A percentile compares a stretch with the other conserved stretches of the same genome.
Evolutionary conservation across 2,113 vertebrate species (phyloP).

Genomic region (Xiphophorus maculatus): DNA sequence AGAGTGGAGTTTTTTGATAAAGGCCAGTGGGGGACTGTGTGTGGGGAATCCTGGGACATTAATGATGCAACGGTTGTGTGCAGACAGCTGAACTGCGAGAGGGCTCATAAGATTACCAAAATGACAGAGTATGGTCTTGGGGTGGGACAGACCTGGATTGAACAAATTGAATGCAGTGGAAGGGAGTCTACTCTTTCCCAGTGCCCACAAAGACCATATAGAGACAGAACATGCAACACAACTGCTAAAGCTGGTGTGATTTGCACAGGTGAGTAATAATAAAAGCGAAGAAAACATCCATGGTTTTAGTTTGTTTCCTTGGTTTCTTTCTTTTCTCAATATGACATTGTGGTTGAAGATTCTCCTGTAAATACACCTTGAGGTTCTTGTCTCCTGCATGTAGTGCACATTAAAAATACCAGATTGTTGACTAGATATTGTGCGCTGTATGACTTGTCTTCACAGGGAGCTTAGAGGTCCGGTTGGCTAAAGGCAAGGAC

Average conservation of each 20-base stretch:
- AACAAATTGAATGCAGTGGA: constrained; percentile 62
- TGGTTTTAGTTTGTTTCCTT: not conserved
- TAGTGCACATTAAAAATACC: not conserved
- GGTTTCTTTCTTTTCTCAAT: not conserved
- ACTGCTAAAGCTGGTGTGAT: constrained; percentile 52
- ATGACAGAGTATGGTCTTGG: constrained; percentile 20
- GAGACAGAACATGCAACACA: constrained; percentile 47
- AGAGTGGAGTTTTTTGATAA: constrained; percentile 62
- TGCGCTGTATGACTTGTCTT: not conserved
- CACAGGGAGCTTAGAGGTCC: constrained; percentile 61
- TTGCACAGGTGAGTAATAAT: constrained; percentile 63
- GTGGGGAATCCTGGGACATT: constrained; percentile 64
- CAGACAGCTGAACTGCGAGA: constrained; percentile 61
- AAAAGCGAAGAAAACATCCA: not conserved
- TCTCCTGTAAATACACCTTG: not conserved
- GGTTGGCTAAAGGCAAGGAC: constrained; percentile 34
- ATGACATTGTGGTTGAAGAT: not conserved
- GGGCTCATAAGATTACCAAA: constrained; percentile 23
- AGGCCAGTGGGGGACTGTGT: constrained; percentile 65
- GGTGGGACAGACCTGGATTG: constrained; percentile 15
- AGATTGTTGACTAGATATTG: not conserved
- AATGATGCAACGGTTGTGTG: constrained; percentile 60
- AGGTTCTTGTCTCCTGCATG: not conserved
- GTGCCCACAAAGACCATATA: constrained; percentile 37
- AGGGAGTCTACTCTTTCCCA: constrained; percentile 45